phyloP scores from a whole-genome alignment of 2,113 vertebrate genomes.

The Apteryx mantelli region DNA sequence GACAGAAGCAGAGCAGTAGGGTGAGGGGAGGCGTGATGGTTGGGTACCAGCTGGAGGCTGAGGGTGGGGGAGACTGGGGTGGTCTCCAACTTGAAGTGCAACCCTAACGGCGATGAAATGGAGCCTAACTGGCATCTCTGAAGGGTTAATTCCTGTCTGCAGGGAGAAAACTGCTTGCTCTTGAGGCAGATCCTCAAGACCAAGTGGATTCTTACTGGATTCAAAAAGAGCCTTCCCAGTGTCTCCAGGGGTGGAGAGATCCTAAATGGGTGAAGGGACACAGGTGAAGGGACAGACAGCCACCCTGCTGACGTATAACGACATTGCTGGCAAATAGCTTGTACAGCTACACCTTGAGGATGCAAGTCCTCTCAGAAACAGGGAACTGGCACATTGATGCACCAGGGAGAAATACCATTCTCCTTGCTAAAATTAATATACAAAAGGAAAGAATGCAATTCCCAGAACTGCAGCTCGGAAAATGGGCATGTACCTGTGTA shows the following conservation, averaged over 20 bases:
- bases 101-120: fast-evolving
- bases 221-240: background rate
- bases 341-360: background rate
- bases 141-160: background rate
- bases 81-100: background rate
- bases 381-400: background rate
- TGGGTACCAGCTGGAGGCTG: too few species aligned
- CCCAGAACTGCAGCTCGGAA: background rate
- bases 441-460: background rate
- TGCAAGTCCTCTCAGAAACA: background rate
- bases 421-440: background rate
- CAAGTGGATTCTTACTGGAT: background rate
- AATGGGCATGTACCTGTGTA: fast-evolving
- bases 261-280: background rate
- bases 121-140: background rate
- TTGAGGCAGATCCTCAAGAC: background rate
- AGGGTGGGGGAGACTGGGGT: background rate
- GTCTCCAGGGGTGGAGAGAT: background rate
- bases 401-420: background rate
- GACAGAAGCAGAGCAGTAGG: background rate
- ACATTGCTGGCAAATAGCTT: background rate
- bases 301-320: too few species aligned
- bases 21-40: background rate
- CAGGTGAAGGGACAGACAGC: background rate
- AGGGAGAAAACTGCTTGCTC: background rate